Conservation (phyloP, 2,113 vertebrate species). For the Gasterosteus nipponicus region DNA sequence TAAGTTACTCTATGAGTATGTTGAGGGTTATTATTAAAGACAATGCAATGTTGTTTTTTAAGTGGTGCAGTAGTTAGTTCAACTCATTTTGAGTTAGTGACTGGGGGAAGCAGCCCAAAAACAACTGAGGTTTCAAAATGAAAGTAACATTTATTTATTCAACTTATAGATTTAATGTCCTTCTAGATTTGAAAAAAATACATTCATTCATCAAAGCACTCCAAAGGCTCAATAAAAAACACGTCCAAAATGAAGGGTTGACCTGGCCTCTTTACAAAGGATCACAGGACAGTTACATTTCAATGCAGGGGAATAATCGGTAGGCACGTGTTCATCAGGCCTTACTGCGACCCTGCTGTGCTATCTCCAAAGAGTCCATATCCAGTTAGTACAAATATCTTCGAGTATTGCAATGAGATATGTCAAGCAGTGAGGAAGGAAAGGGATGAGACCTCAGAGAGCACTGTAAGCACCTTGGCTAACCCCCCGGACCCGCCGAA, state of each 20-base stretch:
- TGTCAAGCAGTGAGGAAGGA: slow-evolving; percentile 53
- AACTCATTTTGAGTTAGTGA: neutral
- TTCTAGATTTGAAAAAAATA: neutral
- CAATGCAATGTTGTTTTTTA: neutral
- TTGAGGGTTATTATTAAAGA: neutral
- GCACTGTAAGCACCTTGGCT: slow-evolving; percentile 41
- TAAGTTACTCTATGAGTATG: neutral
- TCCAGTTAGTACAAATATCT: slow-evolving; percentile 60
- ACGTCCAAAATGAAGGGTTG: neutral
- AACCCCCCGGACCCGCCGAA: no score
- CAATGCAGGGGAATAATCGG: no score
- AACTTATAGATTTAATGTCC: no score
- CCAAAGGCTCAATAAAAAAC: neutral
- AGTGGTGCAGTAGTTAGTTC: neutral
- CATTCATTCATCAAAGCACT: neutral
- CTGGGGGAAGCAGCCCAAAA: neutral
- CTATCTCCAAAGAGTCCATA: slow-evolving; percentile 51
- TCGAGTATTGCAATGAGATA: slow-evolving; percentile 72
- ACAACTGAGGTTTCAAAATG: neutral
- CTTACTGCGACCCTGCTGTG: slow-evolving; percentile 58
- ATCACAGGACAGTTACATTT: neutral
- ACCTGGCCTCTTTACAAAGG: slow-evolving; percentile 3
- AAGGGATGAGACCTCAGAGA: slow-evolving; percentile 59
- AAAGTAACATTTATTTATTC: neutral
- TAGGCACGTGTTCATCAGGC: slow-evolving; percentile 48